Percentiles rank a stretch among this genome's conserved stretches.
phyloP scores from a whole-genome alignment of 2,888 invertebrate species.

The Drosophila trichaetosa region DNA sequence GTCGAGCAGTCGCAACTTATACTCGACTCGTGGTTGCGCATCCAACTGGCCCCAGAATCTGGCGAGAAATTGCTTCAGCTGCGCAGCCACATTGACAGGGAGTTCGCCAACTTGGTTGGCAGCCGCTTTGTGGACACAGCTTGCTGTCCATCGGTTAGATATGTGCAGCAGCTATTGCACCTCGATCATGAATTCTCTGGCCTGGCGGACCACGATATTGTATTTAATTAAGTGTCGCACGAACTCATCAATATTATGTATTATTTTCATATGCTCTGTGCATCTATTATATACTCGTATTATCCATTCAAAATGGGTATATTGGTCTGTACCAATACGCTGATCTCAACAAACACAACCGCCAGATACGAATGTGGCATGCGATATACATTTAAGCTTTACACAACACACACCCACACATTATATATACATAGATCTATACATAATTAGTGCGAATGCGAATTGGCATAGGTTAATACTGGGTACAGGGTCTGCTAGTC shows the following conservation, averaged over 20 bases:
- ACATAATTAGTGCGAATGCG: background rate
- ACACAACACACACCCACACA: background rate
- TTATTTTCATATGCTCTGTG: background rate
- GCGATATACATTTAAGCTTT: background rate
- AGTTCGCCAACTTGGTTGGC: conserved; percentile 24
- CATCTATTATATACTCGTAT: background rate
- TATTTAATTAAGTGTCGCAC: background rate
- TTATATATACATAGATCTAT: background rate
- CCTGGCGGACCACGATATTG: conserved; percentile 18
- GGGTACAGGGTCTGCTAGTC: background rate
- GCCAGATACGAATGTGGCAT: background rate
- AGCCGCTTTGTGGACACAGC: conserved; percentile 3
- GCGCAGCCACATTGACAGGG: conserved; percentile 81
- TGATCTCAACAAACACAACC: background rate
- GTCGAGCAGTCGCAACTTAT: conserved; percentile 14
- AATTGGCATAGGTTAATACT: background rate
- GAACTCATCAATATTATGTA: background rate
- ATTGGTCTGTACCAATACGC: background rate
- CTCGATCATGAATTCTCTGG: conserved; percentile 23
- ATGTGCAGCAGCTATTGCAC: conserved; percentile 17
- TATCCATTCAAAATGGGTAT: background rate
- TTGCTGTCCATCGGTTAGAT: conserved; percentile 10
- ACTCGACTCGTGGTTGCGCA: conserved; percentile 40
- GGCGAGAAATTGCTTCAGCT: conserved; percentile 19
- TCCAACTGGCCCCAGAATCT: conserved; percentile 23